A percentile compares a stretch with the other conserved stretches of the same genome.
phyloP scores from a whole-genome alignment of 2,797 vertebrate genomes.

The Anguilla megastoma region DNA sequence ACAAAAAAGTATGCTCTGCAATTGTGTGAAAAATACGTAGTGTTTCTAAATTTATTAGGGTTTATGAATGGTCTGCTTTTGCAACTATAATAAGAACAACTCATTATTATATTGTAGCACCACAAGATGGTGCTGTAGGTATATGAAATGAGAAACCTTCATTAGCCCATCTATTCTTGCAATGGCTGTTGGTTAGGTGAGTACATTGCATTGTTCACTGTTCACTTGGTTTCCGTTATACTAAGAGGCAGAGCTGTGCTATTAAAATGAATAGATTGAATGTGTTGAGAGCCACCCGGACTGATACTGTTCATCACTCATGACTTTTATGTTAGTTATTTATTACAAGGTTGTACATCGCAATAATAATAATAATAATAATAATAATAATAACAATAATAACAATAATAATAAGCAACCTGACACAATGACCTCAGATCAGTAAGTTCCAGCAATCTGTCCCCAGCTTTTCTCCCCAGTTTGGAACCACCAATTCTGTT shows the following conservation, averaged over 20 bases:
- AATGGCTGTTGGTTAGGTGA: neutral
- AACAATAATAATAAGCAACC: neutral
- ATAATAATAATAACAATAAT: no score
- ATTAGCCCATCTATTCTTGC: neutral
- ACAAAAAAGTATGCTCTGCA: no score
- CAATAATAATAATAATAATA: neutral
- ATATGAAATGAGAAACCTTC: neutral
- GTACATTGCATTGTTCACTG: neutral
- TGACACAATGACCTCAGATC: neutral
- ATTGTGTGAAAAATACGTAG: neutral
- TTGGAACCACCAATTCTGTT: neutral
- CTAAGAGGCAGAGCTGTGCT: neutral
- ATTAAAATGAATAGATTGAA: neutral
- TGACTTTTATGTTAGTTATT: neutral
- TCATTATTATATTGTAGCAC: neutral
- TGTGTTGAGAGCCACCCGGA: neutral
- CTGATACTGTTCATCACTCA: neutral
- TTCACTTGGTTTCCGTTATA: neutral
- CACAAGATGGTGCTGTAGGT: neutral
- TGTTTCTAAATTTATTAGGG: neutral
- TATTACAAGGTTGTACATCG: neutral
- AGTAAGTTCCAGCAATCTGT: constrained; percentile 58
- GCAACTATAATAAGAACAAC: no score
- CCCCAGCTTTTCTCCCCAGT: neutral
- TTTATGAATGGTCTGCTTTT: neutral